Evolutionary conservation across 1,140 invertebrate genomes (phyloP), one percentile per base, ranked within the genome.

Genomic region (Drosophila nasuta): DNA sequence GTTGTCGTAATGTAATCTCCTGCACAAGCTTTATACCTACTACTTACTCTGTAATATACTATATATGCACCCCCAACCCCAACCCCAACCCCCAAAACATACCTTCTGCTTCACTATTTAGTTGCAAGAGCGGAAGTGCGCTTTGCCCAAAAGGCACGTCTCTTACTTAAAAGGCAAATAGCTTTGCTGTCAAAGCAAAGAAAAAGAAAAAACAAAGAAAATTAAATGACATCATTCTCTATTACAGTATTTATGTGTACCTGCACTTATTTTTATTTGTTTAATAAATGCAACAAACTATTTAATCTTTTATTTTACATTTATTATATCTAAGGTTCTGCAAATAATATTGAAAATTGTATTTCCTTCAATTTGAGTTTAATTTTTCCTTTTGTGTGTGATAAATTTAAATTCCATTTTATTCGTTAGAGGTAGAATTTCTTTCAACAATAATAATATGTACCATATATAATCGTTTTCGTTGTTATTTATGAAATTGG

Each of bases 1-100:
- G 13, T 13, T 54, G 51, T 54, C 25, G 49, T 66, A 51, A 66
- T 15, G 35, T 28, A 35, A 72, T 67, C 63, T 52, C 66, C 54
- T 67, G 54, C 70, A 72, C 51, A 54, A 54, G 30, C 51, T 54
- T 54, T 54, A 54, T 35, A 43, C 41, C 41, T 6, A n/a, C 51
- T 38, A 38, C 51, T 15, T 35, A 38, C 35, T 38, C 5, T 38
- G 10, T 38, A 10, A 38, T 38, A 38, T 38, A 38, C 8, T 11
- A 38, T 10, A 10, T 35, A 13, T 13, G 30, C n/a, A 28, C 51
- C 8, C 7, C 1, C 45, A 5, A 54, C 6, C 13, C 1, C 45
- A 5, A 54, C 6, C 13, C 5, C 30, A 54, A 28, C 30, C 51
- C 51, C 20, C 10, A 10, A 11, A 25, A 25, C 20, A 25, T 3